phyloP scores from a whole-genome alignment of 2,797 vertebrate genomes.

The Crenichthys baileyi region DNA sequence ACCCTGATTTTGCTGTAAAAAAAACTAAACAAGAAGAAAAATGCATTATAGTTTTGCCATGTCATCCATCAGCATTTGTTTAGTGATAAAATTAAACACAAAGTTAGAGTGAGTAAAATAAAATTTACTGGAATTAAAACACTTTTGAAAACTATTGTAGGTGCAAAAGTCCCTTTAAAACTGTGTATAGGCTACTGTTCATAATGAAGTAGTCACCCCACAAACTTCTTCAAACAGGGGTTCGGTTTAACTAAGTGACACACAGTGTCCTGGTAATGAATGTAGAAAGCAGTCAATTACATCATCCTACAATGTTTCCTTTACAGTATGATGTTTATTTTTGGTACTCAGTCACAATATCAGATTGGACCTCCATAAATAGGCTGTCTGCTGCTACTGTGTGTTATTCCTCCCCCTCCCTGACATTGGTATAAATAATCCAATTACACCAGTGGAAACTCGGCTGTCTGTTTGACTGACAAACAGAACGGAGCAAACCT shows the following conservation, averaged over 20 bases:
- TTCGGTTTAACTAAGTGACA: slow-evolving; percentile 33
- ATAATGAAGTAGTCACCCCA: not conserved
- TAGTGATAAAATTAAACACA: not conserved
- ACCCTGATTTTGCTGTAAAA: no score
- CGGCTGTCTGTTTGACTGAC: slow-evolving; percentile 16
- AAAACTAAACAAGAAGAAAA: not conserved
- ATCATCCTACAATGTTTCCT: slow-evolving; percentile 59
- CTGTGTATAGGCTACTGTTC: slow-evolving; percentile 1
- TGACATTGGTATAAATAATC: slow-evolving; percentile 55
- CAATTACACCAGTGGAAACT: slow-evolving; percentile 40
- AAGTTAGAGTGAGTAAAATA: not conserved
- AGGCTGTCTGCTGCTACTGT: slow-evolving; percentile 48
- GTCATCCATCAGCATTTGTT: not conserved
- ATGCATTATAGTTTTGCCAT: not conserved
- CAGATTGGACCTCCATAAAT: slow-evolving; percentile 65
- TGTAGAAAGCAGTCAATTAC: slow-evolving; percentile 43
- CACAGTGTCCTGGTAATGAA: slow-evolving; percentile 37
- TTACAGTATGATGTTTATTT: slow-evolving; percentile 67
- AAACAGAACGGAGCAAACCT: not conserved
- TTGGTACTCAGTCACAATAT: slow-evolving; percentile 60
- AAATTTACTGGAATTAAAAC: not conserved
- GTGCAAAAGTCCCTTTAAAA: not conserved
- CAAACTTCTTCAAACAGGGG: slow-evolving; percentile 5
- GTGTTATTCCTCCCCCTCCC: slow-evolving; percentile 47
- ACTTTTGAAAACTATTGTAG: not conserved